A percentile compares a stretch with the other conserved stretches of the same genome.
Conservation (phyloP, 37 sponge, comb jelly and placozoan genomes). For the Eunapius fragilis region DNA sequence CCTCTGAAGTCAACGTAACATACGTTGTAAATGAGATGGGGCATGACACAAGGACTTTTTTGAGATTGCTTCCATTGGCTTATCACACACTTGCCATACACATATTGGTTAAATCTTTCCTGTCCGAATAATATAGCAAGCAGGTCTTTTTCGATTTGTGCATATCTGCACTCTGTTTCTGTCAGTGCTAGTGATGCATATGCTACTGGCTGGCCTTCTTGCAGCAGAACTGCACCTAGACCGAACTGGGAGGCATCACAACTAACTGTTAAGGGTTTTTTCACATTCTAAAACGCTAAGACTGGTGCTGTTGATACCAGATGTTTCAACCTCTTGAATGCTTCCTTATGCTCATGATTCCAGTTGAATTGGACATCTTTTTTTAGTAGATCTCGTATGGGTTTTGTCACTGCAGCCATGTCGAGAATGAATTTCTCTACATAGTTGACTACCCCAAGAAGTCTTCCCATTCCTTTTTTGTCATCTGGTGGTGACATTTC, state of each 20-base stretch:
- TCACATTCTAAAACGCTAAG: constrained; percentile 26
- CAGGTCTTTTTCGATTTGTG: too few relatives aligned
- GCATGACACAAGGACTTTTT: constrained; percentile 2
- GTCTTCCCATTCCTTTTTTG: constrained; percentile 12
- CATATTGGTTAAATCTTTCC: too few relatives aligned
- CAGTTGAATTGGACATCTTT: too few relatives aligned
- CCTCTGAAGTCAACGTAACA: not conserved
- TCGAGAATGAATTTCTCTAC: constrained; percentile 29
- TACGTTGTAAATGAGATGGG: constrained; percentile 8
- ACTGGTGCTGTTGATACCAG: constrained; percentile 22
- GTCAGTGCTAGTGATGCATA: constrained; percentile 34
- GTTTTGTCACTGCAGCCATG: too few relatives aligned
- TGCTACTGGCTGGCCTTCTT: constrained; percentile 42
- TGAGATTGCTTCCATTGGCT: constrained; percentile 10
- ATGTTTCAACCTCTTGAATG: constrained; percentile 4
- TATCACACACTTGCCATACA: not conserved
- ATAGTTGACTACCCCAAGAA: constrained; percentile 18
- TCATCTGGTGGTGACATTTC: constrained; percentile 28
- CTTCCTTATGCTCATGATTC: not conserved
- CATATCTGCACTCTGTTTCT: too few relatives aligned
- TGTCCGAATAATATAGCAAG: too few relatives aligned
- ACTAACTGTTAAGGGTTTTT: constrained; percentile 2
- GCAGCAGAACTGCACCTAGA: constrained; percentile 39
- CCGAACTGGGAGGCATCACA: constrained; percentile 48
- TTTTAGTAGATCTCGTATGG: too few relatives aligned